A percentile compares a stretch with the other conserved stretches of the same genome.
Evolutionary conservation across 2,797 vertebrate genomes (phyloP).

Genomic region (Dallia pectoralis): DNA sequence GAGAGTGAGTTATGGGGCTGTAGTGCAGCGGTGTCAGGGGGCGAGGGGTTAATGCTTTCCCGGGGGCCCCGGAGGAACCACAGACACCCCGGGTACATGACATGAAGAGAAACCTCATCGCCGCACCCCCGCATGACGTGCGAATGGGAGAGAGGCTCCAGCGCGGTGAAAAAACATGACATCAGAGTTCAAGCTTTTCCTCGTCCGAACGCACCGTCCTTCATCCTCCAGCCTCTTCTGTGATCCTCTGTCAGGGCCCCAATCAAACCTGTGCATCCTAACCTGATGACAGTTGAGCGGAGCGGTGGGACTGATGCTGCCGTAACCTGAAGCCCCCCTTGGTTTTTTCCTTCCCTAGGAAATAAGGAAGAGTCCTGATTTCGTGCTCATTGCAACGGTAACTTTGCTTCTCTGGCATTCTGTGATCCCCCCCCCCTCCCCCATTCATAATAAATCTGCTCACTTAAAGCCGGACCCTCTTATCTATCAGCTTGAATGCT

Average conservation of each 20-base stretch:
- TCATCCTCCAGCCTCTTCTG: conserved; percentile 19
- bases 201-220: conserved; percentile 34
- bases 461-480: conserved; percentile 51
- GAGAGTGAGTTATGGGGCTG: conserved; percentile 40
- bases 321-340: conserved; percentile 56
- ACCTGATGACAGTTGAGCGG: conserved; percentile 49
- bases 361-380: conserved; percentile 46
- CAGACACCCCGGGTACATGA: conserved; percentile 41
- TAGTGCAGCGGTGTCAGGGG: background rate
- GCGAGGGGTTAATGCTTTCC: conserved; percentile 9
- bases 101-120: conserved; percentile 36
- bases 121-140: conserved; percentile 54
- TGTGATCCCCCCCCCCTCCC: conserved; percentile 34
- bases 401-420: conserved; percentile 44
- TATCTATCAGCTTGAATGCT: conserved; percentile 46
- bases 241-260: conserved; percentile 28
- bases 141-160: conserved; percentile 60
- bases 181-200: conserved; percentile 53
- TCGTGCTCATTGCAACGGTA: conserved; percentile 51
- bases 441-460: conserved; percentile 72
- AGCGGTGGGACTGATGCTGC: conserved; percentile 11
- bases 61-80: conserved; percentile 26
- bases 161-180: conserved; percentile 50
- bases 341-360: conserved; percentile 24
- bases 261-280: background rate